Percentiles rank a stretch among this genome's conserved stretches.
Conservation (phyloP, 2,888 invertebrate genomes). For the Trissolcus japonicus region DNA sequence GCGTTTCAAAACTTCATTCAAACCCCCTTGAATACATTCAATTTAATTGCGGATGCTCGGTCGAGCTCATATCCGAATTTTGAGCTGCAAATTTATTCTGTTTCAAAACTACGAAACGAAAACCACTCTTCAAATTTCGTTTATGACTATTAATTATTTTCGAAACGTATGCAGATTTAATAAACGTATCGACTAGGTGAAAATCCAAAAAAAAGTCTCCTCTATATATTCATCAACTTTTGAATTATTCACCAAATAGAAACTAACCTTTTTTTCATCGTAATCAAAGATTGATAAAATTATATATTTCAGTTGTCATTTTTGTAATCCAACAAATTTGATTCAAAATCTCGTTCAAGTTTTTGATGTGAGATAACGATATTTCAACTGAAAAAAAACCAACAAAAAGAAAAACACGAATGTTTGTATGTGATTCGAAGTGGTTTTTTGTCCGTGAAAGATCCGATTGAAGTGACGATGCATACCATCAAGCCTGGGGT, state of each 20-base stretch:
- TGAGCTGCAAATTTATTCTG: constrained; percentile 44
- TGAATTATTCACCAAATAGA: background rate
- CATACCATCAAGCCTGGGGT: constrained; percentile 48
- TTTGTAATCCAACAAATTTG: too few relatives aligned
- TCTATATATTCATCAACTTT: background rate
- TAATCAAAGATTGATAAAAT: too few relatives aligned
- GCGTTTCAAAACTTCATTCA: constrained; percentile 47
- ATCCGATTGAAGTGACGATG: constrained; percentile 48
- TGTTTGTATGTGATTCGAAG: constrained; percentile 4
- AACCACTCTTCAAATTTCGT: constrained; percentile 27
- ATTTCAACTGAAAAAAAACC: background rate
- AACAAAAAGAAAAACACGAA: constrained; percentile 12
- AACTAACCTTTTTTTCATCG: background rate
- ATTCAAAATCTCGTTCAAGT: too few relatives aligned
- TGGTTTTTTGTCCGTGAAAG: constrained; percentile 29
- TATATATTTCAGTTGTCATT: too few relatives aligned
- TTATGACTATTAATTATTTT: constrained; percentile 47
- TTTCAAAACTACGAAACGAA: constrained; percentile 42
- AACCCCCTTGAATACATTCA: constrained; percentile 50
- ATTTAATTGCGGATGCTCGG: constrained; percentile 50
- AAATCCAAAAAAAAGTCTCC: too few relatives aligned
- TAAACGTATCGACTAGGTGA: constrained; percentile 12
- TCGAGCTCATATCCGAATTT: constrained; percentile 43
- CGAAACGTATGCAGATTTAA: constrained; percentile 27
- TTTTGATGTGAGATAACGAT: background rate